Evolutionary conservation across 2,113 vertebrate genomes (phyloP).

Genomic region (Paradisaea rubra): DNA sequence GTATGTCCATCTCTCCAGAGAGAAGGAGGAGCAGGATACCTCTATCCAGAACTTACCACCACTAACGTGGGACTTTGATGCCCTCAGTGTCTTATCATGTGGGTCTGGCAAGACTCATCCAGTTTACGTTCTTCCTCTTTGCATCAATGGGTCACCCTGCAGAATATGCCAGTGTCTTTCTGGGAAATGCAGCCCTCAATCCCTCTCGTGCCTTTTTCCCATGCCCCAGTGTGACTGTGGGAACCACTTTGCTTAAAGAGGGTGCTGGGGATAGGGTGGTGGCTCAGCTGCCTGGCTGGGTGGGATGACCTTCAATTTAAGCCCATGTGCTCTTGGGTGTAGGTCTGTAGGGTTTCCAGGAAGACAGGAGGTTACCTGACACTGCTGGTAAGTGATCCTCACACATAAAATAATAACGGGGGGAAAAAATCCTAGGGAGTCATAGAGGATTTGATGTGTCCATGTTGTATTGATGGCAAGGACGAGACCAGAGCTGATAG

Average conservation of each 20-base stretch:
- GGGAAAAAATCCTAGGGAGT: background rate
- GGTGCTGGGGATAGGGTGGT: background rate
- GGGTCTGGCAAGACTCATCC: background rate
- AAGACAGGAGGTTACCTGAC: background rate
- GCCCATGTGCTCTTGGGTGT: background rate
- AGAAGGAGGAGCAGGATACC: background rate
- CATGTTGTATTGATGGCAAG: background rate
- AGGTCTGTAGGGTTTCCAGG: background rate
- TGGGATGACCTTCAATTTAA: background rate
- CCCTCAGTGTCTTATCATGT: background rate
- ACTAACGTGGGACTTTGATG: background rate
- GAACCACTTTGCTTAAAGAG: background rate
- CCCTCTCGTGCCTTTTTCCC: background rate
- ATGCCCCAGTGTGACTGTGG: background rate
- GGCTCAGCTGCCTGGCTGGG: background rate
- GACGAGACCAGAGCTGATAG: background rate
- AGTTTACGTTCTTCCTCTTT: background rate
- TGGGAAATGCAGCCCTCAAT: background rate
- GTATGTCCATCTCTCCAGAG: background rate
- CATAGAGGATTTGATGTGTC: background rate
- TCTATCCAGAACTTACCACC: background rate
- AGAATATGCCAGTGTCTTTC: background rate
- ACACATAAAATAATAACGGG: accelerated
- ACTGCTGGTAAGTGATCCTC: background rate
- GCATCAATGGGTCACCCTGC: background rate